Conservation (phyloP, 2,113 vertebrate species). For the Rallus limicola region DNA sequence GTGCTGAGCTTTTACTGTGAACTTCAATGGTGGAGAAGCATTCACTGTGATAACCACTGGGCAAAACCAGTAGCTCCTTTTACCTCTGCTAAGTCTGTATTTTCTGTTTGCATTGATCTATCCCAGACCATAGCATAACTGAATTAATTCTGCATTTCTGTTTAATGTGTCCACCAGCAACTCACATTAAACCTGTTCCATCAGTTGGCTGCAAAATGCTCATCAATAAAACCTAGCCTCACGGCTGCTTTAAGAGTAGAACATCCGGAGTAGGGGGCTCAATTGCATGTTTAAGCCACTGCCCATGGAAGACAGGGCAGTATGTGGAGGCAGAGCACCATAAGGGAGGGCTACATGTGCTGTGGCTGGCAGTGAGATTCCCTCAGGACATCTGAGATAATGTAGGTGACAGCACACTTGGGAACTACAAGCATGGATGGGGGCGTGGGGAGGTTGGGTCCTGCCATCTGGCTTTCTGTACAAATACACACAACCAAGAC, state of each 20-base stretch:
- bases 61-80: not conserved
- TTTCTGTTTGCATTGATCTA: not conserved
- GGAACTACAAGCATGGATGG: not conserved
- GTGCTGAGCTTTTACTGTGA: not conserved
- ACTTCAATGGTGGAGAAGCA: not conserved
- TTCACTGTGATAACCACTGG: not conserved
- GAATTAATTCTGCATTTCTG: not conserved
- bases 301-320: not conserved
- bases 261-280: not conserved
- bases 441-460: not conserved
- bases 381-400: not conserved
- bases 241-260: not conserved
- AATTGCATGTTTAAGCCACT: not conserved
- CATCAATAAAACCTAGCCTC: not conserved
- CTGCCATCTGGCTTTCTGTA: not conserved
- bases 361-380: not conserved
- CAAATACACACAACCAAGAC: not conserved
- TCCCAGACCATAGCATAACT: not conserved
- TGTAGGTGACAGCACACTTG: accelerated
- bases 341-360: accelerated
- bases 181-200: not conserved
- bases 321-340: not conserved
- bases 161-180: not conserved
- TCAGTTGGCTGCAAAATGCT: not conserved
- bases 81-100: not conserved